Base-by-base conservation (phyloP, 2,113 vertebrate species). In the Canis aureus region DNA sequence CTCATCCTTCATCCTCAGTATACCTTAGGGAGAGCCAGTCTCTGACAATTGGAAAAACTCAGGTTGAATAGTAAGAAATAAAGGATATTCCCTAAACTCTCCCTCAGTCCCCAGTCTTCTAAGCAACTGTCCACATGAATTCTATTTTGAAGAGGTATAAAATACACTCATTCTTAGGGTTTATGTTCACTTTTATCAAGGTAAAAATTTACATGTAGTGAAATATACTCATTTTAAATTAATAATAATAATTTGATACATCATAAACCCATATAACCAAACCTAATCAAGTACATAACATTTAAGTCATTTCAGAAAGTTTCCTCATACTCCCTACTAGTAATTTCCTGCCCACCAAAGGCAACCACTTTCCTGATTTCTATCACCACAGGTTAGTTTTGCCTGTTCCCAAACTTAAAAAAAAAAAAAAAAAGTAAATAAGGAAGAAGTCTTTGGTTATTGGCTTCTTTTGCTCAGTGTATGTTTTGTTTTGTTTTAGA, bases 241-340 rank as follows among this genome's bases (percentile, higher is more conserved):
- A 79, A 4, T 67, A 19, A 93, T 60, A 87, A 93, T 60, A 87
- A 71, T 88, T 13, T 94, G 85, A 81, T 71, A 89, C 25, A 89
- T 32, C 3, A 1, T 62, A 13, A 35, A 27, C 32, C 38, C 38
- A 51, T 29, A 60, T 32, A 81, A 74, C 12, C 9, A 60, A 64
- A 57, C n/a, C 59, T 88, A 59, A 81, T 59, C 57, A 51, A 51
- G 29, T 66, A 29, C 22, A 23, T 3, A 62, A 89, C 32, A 62
- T 38, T 35, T 23, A 69, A 59, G 38, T 29, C 38, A 29, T 38
- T 38, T 60, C 64, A 23, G 64, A 51, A 49, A 35, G 6, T 57
- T 55, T 62, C 49, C n/a, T 69, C 57, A 11, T 27, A 27, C 29
- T 74, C 59, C 22, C n/a, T 29, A 22, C 55, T 1, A 12, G 66